These are phyloP conservation scores for Neria commutata DNA, from an alignment of 2,888 invertebrate species.

Conservation along the genomic window DNA sequence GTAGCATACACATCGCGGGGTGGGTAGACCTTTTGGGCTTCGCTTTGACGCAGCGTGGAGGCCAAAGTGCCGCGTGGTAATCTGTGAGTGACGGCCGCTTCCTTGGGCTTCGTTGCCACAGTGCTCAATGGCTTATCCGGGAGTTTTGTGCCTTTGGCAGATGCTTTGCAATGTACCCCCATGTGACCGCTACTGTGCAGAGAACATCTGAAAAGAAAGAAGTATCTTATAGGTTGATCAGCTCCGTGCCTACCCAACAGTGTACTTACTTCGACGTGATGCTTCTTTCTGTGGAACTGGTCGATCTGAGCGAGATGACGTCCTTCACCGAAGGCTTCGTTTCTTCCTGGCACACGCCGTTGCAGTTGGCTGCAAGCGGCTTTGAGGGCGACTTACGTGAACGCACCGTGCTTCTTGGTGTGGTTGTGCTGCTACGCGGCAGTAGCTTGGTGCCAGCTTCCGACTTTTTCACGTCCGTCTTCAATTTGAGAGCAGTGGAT, in stretches of 20 bases:
- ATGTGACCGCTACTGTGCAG: neutral
- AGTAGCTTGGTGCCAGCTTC: neutral
- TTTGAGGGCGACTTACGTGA: slow-evolving; percentile 6
- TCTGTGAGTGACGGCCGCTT: slow-evolving; percentile 1
- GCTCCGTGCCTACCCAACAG: too few relatives aligned
- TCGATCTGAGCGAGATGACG: slow-evolving; percentile 25
- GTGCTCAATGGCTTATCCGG: neutral
- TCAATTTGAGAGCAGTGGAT: slow-evolving; percentile 19
- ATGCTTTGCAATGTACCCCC: neutral
- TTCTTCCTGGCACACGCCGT: slow-evolving; percentile 11
- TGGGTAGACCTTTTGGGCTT: slow-evolving; percentile 50
- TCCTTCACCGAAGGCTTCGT: slow-evolving; percentile 14
- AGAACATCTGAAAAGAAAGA: neutral
- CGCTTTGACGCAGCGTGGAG: slow-evolving; percentile 46
- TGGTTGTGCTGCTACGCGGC: slow-evolving; percentile 38
- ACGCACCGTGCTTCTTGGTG: slow-evolving; percentile 11
- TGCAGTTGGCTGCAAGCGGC: slow-evolving; percentile 2
- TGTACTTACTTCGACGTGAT: slow-evolving; percentile 20
- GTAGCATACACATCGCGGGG: slow-evolving; percentile 6
- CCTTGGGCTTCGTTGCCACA: neutral
- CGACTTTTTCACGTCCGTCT: slow-evolving; percentile 15
- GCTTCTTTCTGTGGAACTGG: slow-evolving; percentile 29
- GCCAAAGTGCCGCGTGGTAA: slow-evolving; percentile 29
- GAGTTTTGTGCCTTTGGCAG: neutral
- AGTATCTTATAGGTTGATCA: too few relatives aligned